Evolutionary conservation across 2,113 vertebrate genomes (phyloP).

Genomic region (Ochotona princeps): DNA sequence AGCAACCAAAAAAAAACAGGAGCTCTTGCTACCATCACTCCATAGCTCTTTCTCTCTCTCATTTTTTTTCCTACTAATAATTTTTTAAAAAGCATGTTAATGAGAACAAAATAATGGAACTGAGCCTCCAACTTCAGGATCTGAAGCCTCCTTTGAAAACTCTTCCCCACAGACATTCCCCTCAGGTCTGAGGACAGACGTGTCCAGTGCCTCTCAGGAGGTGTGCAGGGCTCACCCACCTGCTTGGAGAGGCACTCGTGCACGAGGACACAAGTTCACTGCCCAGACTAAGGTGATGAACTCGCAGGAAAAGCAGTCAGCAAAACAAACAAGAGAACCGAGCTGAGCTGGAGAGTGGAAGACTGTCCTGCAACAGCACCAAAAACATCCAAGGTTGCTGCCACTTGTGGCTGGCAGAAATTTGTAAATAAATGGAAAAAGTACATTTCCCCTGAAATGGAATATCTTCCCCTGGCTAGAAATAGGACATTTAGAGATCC

Average conservation of each 20-base stretch:
- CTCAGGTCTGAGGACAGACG: not conserved
- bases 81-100: not conserved
- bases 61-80: too few species aligned
- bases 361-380: too few species aligned
- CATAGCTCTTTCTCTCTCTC: too few species aligned
- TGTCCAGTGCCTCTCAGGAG: not conserved
- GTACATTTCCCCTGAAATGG: not conserved
- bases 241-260: not conserved
- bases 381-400: not conserved
- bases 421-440: not conserved
- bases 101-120: not conserved
- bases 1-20: too few species aligned
- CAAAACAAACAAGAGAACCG: not conserved
- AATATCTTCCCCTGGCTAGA: not conserved
- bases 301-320: not conserved
- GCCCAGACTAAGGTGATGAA: not conserved
- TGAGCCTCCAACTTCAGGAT: not conserved
- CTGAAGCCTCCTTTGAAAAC: not conserved
- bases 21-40: too few species aligned
- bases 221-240: not conserved
- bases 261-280: not conserved
- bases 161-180: not conserved
- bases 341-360: not conserved
- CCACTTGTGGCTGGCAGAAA: not conserved
- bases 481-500: not conserved